These are phyloP conservation scores for Atrina japonica DNA, from an alignment of 2,888 invertebrate species.

Conservation along the genomic window DNA sequence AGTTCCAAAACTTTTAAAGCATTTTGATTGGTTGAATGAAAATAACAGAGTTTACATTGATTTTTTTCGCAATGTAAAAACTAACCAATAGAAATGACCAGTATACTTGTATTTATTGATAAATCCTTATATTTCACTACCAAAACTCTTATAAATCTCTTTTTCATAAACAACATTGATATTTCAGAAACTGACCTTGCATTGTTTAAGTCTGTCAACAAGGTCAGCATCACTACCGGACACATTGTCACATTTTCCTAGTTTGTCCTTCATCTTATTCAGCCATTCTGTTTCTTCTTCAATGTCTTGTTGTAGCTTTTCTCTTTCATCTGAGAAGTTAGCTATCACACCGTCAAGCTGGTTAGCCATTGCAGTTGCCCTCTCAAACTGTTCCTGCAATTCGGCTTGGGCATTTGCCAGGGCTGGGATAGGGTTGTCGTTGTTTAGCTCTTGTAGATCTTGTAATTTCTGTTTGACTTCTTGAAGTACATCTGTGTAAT, in stretches of 20 bases:
- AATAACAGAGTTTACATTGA: no score
- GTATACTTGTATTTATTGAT: no score
- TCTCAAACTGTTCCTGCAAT: slow-evolving; percentile 85
- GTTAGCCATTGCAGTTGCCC: slow-evolving; percentile 87
- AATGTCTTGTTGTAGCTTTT: slow-evolving; percentile 69
- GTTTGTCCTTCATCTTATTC: slow-evolving; percentile 68
- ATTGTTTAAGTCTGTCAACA: slow-evolving; percentile 88
- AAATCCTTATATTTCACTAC: no score
- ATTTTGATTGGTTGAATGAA: no score
- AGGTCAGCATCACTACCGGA: slow-evolving; percentile 92
- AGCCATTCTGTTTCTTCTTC: slow-evolving; percentile 73
- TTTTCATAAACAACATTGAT: no score
- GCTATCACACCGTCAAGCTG: slow-evolving; percentile 88
- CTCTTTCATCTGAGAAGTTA: slow-evolving; percentile 83
- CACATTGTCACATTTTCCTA: slow-evolving; percentile 74
- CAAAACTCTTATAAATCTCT: no score
- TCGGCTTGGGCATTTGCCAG: slow-evolving; percentile 68
- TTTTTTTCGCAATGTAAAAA: no score
- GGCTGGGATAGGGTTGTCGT: slow-evolving; percentile 85
- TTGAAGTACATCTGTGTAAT: slow-evolving; percentile 88
- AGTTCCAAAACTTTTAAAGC: no score
- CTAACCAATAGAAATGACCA: no score
- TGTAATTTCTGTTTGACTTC: slow-evolving; percentile 90
- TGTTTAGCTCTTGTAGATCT: slow-evolving; percentile 89
- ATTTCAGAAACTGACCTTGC: slow-evolving; percentile 84